Evolutionary conservation across 2,888 invertebrate species (phyloP).

Genomic region (Phytoseiulus persimilis): DNA sequence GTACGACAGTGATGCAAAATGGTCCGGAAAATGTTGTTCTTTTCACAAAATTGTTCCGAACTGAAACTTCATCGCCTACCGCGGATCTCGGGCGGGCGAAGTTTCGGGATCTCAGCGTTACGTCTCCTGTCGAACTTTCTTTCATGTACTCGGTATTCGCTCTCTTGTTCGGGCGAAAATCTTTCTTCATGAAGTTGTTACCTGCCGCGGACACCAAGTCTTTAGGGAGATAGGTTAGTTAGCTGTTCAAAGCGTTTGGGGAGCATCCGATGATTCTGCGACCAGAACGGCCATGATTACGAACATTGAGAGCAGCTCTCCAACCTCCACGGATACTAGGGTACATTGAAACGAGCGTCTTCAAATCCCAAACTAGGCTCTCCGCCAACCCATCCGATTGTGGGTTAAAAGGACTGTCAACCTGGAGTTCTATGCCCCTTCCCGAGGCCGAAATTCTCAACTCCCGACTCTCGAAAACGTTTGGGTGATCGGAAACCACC

Average conservation of each 20-base stretch:
- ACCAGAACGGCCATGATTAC: neutral
- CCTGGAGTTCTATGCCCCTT: neutral
- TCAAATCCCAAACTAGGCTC: neutral
- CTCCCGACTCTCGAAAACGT: neutral
- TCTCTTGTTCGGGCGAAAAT: neutral
- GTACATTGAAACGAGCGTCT: neutral
- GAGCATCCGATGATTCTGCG: neutral
- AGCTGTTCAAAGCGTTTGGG: neutral
- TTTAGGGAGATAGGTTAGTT: neutral
- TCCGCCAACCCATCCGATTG: neutral
- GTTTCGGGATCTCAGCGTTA: too few relatives aligned
- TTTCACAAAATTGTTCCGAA: too few relatives aligned
- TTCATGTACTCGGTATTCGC: too few relatives aligned
- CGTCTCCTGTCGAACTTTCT: too few relatives aligned
- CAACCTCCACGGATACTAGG: neutral
- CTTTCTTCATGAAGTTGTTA: neutral
- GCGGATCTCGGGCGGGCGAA: too few relatives aligned
- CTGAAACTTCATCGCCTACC: too few relatives aligned
- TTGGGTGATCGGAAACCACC: too few relatives aligned
- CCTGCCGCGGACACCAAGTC: neutral
- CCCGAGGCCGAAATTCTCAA: too few relatives aligned
- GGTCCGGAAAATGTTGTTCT: too few relatives aligned
- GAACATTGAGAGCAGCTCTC: neutral
- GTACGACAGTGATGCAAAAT: too few relatives aligned
- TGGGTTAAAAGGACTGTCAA: neutral